These are phyloP conservation scores for Valencia hispanica DNA, from an alignment of 2,797 vertebrate species.

Conservation along the genomic window DNA sequence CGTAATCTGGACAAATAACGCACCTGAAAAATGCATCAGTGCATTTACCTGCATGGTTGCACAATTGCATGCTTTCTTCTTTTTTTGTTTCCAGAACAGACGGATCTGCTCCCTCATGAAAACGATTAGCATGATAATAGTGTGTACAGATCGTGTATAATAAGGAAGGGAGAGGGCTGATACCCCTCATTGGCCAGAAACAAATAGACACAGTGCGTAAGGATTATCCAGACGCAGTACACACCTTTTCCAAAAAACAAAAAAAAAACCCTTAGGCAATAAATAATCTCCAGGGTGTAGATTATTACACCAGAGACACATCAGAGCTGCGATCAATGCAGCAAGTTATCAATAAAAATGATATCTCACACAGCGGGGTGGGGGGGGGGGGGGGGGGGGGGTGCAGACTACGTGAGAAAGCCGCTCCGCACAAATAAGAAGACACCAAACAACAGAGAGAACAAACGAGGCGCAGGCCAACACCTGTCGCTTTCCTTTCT, in stretches of 20 bases:
- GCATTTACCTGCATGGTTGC: conserved; percentile 7
- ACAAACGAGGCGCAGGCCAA: conserved; percentile 84
- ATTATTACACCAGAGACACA: not conserved
- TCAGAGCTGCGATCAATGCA: accelerated
- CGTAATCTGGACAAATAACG: conserved; percentile 8
- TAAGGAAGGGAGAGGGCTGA: conserved; percentile 40
- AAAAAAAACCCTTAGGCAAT: not conserved
- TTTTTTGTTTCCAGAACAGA: conserved; percentile 3
- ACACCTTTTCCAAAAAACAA: not conserved
- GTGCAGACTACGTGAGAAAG: conserved; percentile 44
- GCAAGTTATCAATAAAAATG: not conserved
- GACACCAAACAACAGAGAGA: conserved; percentile 71
- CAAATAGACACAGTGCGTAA: conserved; percentile 48
- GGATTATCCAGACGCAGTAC: not conserved
- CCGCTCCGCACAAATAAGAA: conserved; percentile 66
- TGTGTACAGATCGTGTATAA: conserved; percentile 37
- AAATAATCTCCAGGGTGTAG: not conserved
- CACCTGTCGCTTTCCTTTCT: conserved; percentile 90
- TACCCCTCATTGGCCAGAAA: conserved; percentile 39
- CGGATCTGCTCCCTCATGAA: conserved; percentile 34
- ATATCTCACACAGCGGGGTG: conserved; percentile 10
- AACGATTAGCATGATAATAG: conserved; percentile 64
- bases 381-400: not conserved
- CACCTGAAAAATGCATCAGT: not conserved
- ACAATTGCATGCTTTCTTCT: conserved; percentile 18